Evolutionary conservation across 2,113 vertebrate species (phyloP), one percentile per base, ranked within the genome.

Genomic region (Haemorhous mexicanus): DNA sequence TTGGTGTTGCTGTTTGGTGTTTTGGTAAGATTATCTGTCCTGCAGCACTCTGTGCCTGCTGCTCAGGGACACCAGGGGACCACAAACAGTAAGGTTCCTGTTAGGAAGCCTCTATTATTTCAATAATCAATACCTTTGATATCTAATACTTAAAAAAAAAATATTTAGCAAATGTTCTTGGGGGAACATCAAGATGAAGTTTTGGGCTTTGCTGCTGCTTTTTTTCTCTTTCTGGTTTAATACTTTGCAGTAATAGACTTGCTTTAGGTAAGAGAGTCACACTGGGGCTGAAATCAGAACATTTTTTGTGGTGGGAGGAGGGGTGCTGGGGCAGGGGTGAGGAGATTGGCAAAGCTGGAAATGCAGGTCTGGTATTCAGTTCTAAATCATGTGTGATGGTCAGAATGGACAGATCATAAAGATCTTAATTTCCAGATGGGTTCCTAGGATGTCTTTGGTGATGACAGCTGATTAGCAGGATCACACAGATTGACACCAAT

Each of bases 391-490:
- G 6, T 20, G 16, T 39, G 83, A 82, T 68, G 32, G 62, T 81
- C 2, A 17, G 85, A 90, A 61, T 50, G 76, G 92, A 86, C 73
- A 79, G 83, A 87, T 75, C 90, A 72, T 93, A 95, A 95, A 93
- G 90, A 86, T 74, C 92, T 90, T 81, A 49, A 92, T 94, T 95
- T 96, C 88, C 90, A 92, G 61, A 75, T 90, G 73, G 61, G 72
- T 35, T 90, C 9, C 2, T 58, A 9, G 41, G 56, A 84, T 74
- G 64, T 27, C 33, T 94, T 93, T 86, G 93, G 69, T 92, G 94
- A 81, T 92, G 91, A 92, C 61, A 94, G 85, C 85, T 93, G 92
- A 94, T 74, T 24, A 91, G 41, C 64, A 80, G 44, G 39, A 93
- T 94, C 85, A 52, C 24, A 47, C 37, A 56, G 84, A 73, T 28